Evolutionary conservation across 2,113 vertebrate species (phyloP).

Genomic region (Choloepus hoffmanni): DNA sequence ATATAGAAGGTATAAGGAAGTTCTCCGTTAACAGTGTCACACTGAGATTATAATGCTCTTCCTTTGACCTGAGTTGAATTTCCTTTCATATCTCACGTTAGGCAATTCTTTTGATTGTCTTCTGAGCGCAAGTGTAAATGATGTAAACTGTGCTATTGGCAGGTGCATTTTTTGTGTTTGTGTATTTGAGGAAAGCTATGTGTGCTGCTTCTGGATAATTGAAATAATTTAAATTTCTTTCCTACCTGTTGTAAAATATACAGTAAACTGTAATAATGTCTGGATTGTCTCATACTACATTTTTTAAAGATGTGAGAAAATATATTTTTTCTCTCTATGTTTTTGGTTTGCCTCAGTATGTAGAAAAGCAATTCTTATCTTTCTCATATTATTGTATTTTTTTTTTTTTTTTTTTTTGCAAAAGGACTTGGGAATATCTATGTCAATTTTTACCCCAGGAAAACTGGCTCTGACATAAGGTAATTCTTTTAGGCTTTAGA

Average conservation of each 20-base stretch:
- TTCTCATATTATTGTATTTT: neutral
- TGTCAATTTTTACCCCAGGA: neutral
- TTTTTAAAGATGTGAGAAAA: neutral
- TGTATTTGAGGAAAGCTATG: neutral
- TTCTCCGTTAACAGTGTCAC: neutral
- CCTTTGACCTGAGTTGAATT: neutral
- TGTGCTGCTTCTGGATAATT: neutral
- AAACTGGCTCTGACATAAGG: neutral
- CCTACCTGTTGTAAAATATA: neutral
- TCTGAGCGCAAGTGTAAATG: neutral
- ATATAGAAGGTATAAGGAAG: neutral
- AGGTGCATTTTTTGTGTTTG: neutral
- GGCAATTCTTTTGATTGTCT: neutral
- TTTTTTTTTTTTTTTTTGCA: neutral
- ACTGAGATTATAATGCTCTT: neutral
- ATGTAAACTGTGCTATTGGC: neutral
- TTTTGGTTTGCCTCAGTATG: neutral
- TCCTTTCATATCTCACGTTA: neutral
- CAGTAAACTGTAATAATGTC: neutral
- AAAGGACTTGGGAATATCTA: neutral
- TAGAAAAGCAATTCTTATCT: neutral
- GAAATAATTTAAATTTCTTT: neutral
- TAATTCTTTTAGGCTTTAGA: neutral
- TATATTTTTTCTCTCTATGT: neutral
- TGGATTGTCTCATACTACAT: constrained; percentile 7